Conservation (phyloP, 2,888 invertebrate genomes). For the Epinotia nisella region DNA sequence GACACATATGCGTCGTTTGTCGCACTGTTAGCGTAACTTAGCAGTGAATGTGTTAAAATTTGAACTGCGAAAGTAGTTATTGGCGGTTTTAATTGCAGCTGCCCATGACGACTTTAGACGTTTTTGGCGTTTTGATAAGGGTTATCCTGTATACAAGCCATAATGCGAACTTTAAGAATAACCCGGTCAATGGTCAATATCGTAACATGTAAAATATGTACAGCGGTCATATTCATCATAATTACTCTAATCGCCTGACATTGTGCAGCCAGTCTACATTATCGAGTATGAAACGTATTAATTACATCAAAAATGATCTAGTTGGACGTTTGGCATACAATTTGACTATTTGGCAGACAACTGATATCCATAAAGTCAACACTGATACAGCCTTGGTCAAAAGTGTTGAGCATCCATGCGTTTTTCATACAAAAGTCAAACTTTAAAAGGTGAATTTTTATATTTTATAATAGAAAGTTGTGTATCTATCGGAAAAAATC, state of each 20-base stretch:
- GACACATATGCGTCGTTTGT: neutral
- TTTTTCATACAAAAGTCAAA: too few relatives aligned
- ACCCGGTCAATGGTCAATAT: conserved; percentile 1
- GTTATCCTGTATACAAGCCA: neutral
- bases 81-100: too few relatives aligned
- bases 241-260: conserved; percentile 48
- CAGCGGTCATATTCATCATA: conserved; percentile 22
- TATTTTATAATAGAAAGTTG: too few relatives aligned
- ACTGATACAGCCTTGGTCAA: too few relatives aligned
- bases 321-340: conserved; percentile 65
- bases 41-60: too few relatives aligned
- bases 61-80: too few relatives aligned
- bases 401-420: too few relatives aligned
- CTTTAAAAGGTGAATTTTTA: too few relatives aligned
- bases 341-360: conserved; percentile 35
- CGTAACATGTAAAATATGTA: conserved; percentile 20
- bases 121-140: neutral
- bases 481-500: too few relatives aligned
- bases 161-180: too few relatives aligned
- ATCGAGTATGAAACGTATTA: conserved; percentile 82
- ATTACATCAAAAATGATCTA: conserved; percentile 79
- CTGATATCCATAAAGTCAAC: neutral
- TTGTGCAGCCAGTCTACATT: conserved; percentile 61
- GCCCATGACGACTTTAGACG: neutral
- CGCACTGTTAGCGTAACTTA: neutral